Conservation (phyloP, 2,113 vertebrate genomes). For the Kryptolebias marmoratus region DNA sequence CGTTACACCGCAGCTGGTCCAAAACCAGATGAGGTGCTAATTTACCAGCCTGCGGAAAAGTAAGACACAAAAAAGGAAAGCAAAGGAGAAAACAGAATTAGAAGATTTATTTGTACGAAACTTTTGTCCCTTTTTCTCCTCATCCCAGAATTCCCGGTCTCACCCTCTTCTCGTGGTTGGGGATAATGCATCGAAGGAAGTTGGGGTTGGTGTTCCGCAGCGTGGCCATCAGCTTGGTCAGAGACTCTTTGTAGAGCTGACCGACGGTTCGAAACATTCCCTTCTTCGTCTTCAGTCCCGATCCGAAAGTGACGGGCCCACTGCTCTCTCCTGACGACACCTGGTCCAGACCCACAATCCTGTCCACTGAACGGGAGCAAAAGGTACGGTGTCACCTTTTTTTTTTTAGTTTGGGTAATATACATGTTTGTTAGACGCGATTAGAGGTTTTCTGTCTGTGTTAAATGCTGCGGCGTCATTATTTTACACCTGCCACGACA, state of each 20-base stretch:
- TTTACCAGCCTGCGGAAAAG: slow-evolving; percentile 83
- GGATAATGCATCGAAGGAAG: slow-evolving; percentile 92
- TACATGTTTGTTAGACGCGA: slow-evolving; percentile 2
- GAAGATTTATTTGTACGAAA: neutral
- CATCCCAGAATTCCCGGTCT: slow-evolving; percentile 26
- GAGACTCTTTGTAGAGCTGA: slow-evolving; percentile 92
- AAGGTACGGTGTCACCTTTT: slow-evolving; percentile 6
- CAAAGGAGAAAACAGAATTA: neutral
- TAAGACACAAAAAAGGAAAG: neutral
- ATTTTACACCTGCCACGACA: slow-evolving; percentile 33
- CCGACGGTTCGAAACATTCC: slow-evolving; percentile 94
- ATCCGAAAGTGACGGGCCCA: slow-evolving; percentile 80
- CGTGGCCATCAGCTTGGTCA: slow-evolving; percentile 92
- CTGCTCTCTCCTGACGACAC: slow-evolving; percentile 84
- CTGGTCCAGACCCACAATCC: slow-evolving; percentile 90
- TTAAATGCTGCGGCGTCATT: slow-evolving; percentile 7
- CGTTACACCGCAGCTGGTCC: slow-evolving; percentile 91
- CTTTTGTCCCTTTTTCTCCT: neutral
- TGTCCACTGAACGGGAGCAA: slow-evolving; percentile 83
- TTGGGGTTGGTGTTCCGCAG: slow-evolving; percentile 93
- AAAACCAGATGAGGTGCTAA: slow-evolving; percentile 86
- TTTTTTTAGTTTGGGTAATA: neutral
- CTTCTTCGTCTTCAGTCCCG: slow-evolving; percentile 86
- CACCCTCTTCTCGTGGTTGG: slow-evolving; percentile 92
- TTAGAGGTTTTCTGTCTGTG: neutral